Conservation (phyloP, 2,888 invertebrate genomes). For the Drosophila nr. perissopoda region DNA sequence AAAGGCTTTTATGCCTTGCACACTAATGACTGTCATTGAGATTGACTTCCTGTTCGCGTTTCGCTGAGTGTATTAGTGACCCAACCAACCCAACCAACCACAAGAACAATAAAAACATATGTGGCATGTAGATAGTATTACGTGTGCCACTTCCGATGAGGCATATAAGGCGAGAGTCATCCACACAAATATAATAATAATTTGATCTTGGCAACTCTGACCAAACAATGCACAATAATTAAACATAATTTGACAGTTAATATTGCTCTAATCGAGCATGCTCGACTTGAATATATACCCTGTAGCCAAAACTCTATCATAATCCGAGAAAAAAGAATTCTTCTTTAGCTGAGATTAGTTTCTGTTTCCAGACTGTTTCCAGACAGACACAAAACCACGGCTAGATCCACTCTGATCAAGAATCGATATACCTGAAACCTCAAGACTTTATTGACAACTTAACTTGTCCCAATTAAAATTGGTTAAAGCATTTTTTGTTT, state of each 20-base stretch:
- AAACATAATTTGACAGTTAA: too few species aligned
- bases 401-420: not conserved
- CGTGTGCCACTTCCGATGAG: not conserved
- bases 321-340: not conserved
- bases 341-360: not conserved
- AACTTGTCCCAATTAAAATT: not conserved
- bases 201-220: too few species aligned
- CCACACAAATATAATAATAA: not conserved
- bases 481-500: not conserved
- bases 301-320: not conserved
- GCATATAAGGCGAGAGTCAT: not conserved
- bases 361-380: not conserved
- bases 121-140: conserved; percentile 13
- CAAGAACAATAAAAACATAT: conserved; percentile 22
- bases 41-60: conserved; percentile 53
- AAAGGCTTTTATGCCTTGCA: conserved; percentile 35
- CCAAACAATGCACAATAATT: too few species aligned
- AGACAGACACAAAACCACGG: not conserved
- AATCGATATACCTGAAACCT: not conserved
- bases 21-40: conserved; percentile 58
- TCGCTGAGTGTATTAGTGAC: conserved; percentile 8
- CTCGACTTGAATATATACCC: not conserved
- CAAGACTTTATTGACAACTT: not conserved
- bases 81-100: not conserved
- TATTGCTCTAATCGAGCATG: too few species aligned